Percentiles rank a stretch among this genome's conserved stretches.
phyloP scores from a whole-genome alignment of 2,113 vertebrate species.

The Porphyrio hochstetteri region DNA sequence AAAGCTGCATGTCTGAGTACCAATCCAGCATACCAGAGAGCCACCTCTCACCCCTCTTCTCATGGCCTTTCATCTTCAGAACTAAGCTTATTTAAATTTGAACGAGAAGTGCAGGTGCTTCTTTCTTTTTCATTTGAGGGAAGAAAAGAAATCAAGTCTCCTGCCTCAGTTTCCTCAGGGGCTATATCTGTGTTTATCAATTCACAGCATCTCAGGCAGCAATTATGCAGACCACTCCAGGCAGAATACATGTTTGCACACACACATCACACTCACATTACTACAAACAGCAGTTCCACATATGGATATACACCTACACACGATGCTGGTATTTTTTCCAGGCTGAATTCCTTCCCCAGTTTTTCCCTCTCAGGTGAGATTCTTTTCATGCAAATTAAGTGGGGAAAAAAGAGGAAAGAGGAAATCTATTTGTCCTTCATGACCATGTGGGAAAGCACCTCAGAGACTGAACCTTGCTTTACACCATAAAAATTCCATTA shows the following conservation, averaged over 20 bases:
- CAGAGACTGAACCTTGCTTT: not conserved
- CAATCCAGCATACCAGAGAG: not conserved
- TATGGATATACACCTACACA: not conserved
- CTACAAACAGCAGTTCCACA: not conserved
- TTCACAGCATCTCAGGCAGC: not conserved
- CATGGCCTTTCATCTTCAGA: not conserved
- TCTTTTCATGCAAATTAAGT: not conserved
- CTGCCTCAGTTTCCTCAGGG: not conserved
- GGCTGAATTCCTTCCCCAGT: not conserved
- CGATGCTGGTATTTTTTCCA: not conserved
- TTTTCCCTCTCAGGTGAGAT: not conserved
- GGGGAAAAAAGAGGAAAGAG: not conserved
- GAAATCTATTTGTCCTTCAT: not conserved
- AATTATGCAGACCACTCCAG: rapidly evolving
- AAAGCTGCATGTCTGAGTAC: not conserved
- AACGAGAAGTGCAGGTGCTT: rapidly evolving
- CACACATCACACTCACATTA: not conserved
- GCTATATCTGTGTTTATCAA: not conserved
- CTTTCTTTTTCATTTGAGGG: not conserved
- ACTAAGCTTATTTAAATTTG: not conserved
- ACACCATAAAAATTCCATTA: not conserved
- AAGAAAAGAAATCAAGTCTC: too few relatives aligned
- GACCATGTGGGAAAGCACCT: not conserved
- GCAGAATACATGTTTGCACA: not conserved
- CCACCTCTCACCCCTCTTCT: not conserved